These are phyloP conservation scores for Ctenosaura bakeri DNA, from an alignment of 2,797 vertebrate genomes.

Conservation along the genomic window DNA sequence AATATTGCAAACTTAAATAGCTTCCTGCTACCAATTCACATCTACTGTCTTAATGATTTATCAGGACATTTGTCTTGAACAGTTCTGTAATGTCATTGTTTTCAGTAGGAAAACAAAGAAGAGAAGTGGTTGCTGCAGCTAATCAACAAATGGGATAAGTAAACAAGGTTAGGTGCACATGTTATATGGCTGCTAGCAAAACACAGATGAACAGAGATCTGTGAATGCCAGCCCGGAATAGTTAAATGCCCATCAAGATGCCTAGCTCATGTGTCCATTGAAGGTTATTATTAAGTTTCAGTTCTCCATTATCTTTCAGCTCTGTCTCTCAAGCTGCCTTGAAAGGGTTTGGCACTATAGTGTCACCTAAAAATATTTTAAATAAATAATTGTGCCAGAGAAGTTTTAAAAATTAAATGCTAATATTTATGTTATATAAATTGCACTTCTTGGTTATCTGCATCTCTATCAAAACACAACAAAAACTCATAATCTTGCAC, in stretches of 20 bases:
- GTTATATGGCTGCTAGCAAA: too few relatives aligned
- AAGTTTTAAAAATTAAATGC: background rate
- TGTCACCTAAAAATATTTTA: background rate
- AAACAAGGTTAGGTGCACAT: too few relatives aligned
- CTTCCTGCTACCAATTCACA: background rate
- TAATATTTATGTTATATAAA: background rate
- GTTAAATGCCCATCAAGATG: too few relatives aligned
- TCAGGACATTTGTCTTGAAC: background rate
- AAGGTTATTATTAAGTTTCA: too few relatives aligned
- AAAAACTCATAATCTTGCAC: background rate
- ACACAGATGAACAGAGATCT: too few relatives aligned
- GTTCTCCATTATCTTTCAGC: too few relatives aligned
- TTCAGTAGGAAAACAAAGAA: too few relatives aligned
- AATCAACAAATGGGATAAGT: too few relatives aligned
- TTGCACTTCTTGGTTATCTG: background rate
- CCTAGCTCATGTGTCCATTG: too few relatives aligned
- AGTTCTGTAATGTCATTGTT: too few relatives aligned
- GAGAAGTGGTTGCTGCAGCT: too few relatives aligned
- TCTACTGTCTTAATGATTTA: background rate
- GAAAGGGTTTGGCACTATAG: background rate
- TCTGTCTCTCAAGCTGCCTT: background rate
- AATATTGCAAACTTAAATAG: background rate
- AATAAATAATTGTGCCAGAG: background rate
- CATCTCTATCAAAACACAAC: background rate
- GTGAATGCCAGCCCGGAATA: too few relatives aligned